Conservation (phyloP, 2,113 vertebrate genomes). For the Cervus canadensis region DNA sequence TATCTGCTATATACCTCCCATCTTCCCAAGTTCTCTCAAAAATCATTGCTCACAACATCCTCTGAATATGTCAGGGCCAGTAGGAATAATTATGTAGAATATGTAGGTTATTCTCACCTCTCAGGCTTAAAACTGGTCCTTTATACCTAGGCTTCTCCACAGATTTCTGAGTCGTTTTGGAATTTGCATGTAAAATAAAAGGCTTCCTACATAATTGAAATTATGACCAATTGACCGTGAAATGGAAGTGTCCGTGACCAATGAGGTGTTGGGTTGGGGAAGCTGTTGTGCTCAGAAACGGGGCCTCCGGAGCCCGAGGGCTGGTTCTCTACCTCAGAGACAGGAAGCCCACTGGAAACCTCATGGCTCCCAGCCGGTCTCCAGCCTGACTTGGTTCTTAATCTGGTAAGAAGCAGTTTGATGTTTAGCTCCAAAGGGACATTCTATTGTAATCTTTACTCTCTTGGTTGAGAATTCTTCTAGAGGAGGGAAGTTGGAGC, state of each 20-base stretch:
- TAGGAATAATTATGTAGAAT: neutral
- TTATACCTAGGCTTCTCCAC: slow-evolving; percentile 47
- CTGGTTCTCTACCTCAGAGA: slow-evolving; percentile 23
- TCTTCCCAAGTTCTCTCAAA: neutral
- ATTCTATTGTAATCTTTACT: slow-evolving; percentile 10
- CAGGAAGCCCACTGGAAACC: slow-evolving; percentile 20
- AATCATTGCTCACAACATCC: neutral
- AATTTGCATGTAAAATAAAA: slow-evolving; percentile 70
- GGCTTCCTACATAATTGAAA: slow-evolving; percentile 66
- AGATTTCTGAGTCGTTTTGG: slow-evolving; percentile 65
- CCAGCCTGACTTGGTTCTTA: neutral
- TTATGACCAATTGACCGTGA: slow-evolving; percentile 72
- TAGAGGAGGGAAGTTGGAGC: neutral
- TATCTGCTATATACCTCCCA: neutral
- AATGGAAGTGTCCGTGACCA: slow-evolving; percentile 71
- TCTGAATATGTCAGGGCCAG: neutral
- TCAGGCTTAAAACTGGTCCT: slow-evolving; percentile 12
- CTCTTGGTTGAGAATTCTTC: neutral
- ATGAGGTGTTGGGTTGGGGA: slow-evolving; percentile 48
- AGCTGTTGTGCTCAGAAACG: slow-evolving; percentile 36
- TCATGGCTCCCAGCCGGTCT: neutral
- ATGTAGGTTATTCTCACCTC: neutral
- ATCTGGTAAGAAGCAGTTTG: neutral
- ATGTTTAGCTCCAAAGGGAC: neutral
- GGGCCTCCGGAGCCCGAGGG: slow-evolving; percentile 31